Evolutionary conservation across 2,888 invertebrate species (phyloP).

Genomic region (Perithous albicinctus): DNA sequence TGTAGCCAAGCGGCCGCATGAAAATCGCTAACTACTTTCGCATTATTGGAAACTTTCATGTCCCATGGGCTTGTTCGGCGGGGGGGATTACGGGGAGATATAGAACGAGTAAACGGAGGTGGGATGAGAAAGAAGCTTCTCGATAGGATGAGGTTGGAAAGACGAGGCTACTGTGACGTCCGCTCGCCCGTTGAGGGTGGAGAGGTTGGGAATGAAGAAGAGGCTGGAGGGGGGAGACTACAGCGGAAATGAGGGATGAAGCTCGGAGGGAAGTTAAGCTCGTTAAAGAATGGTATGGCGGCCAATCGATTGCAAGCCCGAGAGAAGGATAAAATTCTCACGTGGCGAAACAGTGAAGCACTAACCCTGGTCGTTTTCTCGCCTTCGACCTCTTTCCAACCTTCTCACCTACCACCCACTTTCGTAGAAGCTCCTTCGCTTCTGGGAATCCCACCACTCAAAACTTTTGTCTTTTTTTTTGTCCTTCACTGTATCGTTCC

Average conservation of each 20-base stretch:
- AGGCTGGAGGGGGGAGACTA: neutral
- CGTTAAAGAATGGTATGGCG: conserved; percentile 75
- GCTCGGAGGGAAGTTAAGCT: conserved; percentile 75
- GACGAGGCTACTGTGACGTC: conserved; percentile 47
- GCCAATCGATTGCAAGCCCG: conserved; percentile 72
- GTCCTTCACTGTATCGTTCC: conserved; percentile 39
- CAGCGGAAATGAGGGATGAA: conserved; percentile 55
- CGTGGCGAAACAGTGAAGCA: conserved; percentile 70
- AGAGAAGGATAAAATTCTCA: conserved; percentile 73
- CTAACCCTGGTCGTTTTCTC: conserved; percentile 63
- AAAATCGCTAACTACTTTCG: conserved; percentile 76
- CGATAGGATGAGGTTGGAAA: conserved; percentile 27
- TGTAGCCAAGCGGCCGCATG: conserved; percentile 61
- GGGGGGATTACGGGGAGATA: conserved; percentile 2
- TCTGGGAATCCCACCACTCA: conserved; percentile 50
- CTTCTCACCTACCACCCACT: conserved; percentile 31
- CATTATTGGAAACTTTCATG: conserved; percentile 76
- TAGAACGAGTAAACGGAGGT: conserved; percentile 38
- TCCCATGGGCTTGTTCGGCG: conserved; percentile 50
- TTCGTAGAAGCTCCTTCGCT: conserved; percentile 45
- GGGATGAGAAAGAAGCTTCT: conserved; percentile 57
- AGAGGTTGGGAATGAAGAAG: conserved; percentile 19
- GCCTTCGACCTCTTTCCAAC: conserved; percentile 30
- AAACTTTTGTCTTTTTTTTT: conserved; percentile 43
- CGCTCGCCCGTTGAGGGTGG: conserved; percentile 43